Conservation (phyloP, 1,140 invertebrate species). For the Zaprionus ghesquierei region DNA sequence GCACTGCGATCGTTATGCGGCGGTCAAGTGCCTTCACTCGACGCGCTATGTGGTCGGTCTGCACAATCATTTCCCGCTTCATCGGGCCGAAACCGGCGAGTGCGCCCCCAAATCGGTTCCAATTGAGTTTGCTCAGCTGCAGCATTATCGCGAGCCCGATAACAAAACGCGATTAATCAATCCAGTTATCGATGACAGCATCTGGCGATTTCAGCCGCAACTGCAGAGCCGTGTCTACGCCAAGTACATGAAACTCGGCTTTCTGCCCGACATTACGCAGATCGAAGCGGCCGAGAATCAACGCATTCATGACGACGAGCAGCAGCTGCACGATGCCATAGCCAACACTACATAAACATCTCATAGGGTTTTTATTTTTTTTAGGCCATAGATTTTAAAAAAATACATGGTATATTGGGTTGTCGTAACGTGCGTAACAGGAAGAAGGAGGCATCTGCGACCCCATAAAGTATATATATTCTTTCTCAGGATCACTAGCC, state of each 20-base stretch:
- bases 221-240: conserved; percentile 42
- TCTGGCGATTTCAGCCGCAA: conserved; percentile 66
- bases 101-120: conserved; percentile 58
- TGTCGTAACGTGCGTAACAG: no score
- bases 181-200: conserved; percentile 59
- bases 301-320: conserved; percentile 33
- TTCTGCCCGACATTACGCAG: conserved; percentile 41
- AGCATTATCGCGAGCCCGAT: conserved; percentile 68
- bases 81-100: conserved; percentile 23
- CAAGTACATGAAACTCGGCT: conserved; percentile 50
- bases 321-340: conserved; percentile 36
- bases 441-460: no score
- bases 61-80: conserved; percentile 68
- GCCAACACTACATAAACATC: background rate
- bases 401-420: no score
- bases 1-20: conserved; percentile 47
- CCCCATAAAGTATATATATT: no score
- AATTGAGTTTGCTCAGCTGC: conserved; percentile 57
- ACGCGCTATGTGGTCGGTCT: conserved; percentile 43
- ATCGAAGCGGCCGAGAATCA: conserved; percentile 20
- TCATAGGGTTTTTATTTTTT: background rate
- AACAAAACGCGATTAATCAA: conserved; percentile 52
- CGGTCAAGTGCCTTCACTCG: conserved; percentile 67
- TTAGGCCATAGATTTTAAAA: no score
- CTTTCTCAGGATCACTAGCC: no score